These are phyloP conservation scores for Avahi laniger DNA, from an alignment of 2,797 vertebrate genomes.

Conservation along the genomic window DNA sequence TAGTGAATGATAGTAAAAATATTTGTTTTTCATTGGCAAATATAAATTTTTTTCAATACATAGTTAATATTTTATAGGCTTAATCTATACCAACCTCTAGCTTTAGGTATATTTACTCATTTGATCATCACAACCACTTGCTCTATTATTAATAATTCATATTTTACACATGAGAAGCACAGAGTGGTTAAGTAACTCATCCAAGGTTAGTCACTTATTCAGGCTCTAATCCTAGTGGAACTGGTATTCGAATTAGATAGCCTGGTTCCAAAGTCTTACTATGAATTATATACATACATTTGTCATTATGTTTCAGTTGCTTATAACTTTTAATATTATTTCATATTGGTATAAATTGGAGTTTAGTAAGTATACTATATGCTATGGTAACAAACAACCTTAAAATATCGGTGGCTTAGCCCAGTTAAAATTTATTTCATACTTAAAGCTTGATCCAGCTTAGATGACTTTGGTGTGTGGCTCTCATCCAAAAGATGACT, in stretches of 20 bases:
- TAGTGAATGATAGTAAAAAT: conserved; percentile 10
- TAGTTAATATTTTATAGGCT: not conserved
- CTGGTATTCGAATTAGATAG: not conserved
- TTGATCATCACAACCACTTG: not conserved
- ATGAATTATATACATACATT: not conserved
- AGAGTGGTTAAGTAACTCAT: not conserved
- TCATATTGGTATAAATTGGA: not conserved
- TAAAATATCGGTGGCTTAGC: not conserved
- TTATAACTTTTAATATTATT: not conserved
- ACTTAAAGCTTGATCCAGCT: not conserved
- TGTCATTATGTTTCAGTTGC: not conserved
- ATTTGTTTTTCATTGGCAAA: not conserved
- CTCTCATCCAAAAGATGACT: conserved; percentile 51
- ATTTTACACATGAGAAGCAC: not conserved
- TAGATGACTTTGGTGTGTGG: conserved; percentile 19
- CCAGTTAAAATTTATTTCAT: conserved; percentile 3
- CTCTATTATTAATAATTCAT: not conserved
- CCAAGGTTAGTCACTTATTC: not conserved
- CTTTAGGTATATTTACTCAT: not conserved
- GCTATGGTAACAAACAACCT: not conserved
- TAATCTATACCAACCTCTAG: not conserved
- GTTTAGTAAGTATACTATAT: not conserved
- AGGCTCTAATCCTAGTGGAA: not conserved
- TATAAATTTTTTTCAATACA: not conserved
- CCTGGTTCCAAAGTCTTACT: not conserved